Base-by-base conservation (phyloP, 2,888 invertebrate genomes). In the Harmothoe impar region DNA sequence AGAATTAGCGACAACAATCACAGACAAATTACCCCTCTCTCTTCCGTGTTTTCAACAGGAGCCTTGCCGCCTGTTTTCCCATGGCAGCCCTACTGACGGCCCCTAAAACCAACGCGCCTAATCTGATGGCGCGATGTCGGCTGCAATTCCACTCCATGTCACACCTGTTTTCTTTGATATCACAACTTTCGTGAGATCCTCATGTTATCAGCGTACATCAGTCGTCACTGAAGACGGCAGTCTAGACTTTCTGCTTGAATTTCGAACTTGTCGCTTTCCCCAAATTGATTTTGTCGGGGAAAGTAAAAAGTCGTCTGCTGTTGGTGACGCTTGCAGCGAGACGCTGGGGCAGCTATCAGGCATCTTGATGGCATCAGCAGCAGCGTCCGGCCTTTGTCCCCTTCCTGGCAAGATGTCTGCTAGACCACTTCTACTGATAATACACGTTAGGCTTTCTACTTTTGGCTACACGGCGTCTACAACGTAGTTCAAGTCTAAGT, bases 161-260 rank as follows among this genome's bases (percentile, higher is more conserved):
- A n/a, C 62, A 62, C 62, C 62, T 62, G 62, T 62, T 62, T 62
- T 62, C 62, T 62, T 62, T 62, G 62, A 62, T 62, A n/a, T 62
- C 62, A 62, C 62, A 62, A 62, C 62, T 62, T 62, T 62, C 62
- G 12, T 62, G 62, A 62, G 62, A 62, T 62, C n/a, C 62, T 3
- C 20, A n/a, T 62, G 23, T 62, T 62, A 62, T 62, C 62, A 15
- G 62, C 7, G 7, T 3, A 20, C 62, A 62, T 72, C 72, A 29
- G 72, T 29, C 29, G 72, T 72, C 15, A 20, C 62, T 20, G 29
- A 29, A 15, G 29, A 72, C 72, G 72, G 31, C 25, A 0, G 72
- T 72, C 72, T 72, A 72, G 72, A 72, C 72, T 72, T 72, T 72
- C 72, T 72, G 72, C n/a, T 72, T 72, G 72, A 72, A 29, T 29